Evolutionary conservation across 2,888 invertebrate genomes (phyloP).

Genomic region (Dicroscelio sp.): DNA sequence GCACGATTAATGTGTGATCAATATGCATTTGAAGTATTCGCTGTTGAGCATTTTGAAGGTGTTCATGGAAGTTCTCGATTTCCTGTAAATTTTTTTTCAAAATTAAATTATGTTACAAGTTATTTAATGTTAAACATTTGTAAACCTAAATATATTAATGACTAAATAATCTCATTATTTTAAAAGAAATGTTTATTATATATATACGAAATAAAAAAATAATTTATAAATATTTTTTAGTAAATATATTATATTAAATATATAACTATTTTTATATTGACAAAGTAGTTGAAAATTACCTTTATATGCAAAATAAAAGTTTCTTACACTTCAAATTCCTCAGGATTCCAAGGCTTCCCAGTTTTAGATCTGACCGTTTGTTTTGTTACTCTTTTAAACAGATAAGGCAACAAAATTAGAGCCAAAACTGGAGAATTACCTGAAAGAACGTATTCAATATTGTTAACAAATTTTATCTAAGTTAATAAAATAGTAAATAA

Average conservation of each 20-base stretch:
- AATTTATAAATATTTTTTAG: not conserved
- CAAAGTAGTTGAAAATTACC: not conserved
- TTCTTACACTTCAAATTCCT: not conserved
- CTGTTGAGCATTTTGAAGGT: not conserved
- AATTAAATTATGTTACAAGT: too few relatives aligned
- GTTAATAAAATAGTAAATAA: not conserved
- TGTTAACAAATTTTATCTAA: too few relatives aligned
- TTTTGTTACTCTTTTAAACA: constrained; percentile 39
- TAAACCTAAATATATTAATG: not conserved
- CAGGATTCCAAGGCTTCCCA: constrained; percentile 41
- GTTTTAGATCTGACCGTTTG: constrained; percentile 34
- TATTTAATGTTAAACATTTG: too few relatives aligned
- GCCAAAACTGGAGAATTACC: not conserved
- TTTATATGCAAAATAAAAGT: constrained; percentile 43
- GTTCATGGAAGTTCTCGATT: constrained; percentile 28
- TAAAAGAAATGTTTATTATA: not conserved
- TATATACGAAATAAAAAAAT: not conserved
- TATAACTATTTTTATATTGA: not conserved
- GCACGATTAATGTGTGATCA: constrained; percentile 37
- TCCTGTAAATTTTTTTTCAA: constrained; percentile 54
- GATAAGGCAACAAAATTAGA: constrained; percentile 19
- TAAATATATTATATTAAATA: not conserved
- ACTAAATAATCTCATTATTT: not conserved
- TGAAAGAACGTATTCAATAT: too few relatives aligned
- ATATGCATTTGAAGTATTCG: not conserved